Base-by-base conservation (phyloP, 2,113 vertebrate genomes). In the Sander vitreus region DNA sequence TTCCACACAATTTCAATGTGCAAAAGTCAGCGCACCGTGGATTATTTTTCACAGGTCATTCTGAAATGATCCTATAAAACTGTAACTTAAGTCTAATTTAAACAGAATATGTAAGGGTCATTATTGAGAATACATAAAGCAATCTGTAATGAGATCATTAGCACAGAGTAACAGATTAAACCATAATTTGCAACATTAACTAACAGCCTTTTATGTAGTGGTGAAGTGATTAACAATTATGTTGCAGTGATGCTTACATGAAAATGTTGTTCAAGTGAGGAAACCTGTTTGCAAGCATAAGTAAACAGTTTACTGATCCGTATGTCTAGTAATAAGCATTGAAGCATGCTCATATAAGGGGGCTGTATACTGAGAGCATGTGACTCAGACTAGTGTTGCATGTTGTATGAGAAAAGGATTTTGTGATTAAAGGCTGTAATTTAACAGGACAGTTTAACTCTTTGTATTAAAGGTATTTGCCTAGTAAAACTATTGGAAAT, bases 211-310 rank as follows among this genome's bases (percentile, higher is more conserved):
- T 66, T 39, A 66, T 58, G 39, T 25, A 18, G 57, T 11, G 16
- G 6, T 66, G 21, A 76, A 76, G 23, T 57, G 51, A 59, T 76
- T 62, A 74, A 19, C n/a, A 65, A 51, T 63, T 65, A 54, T 67
- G 63, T 21, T 50, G 14, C 57, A 70, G 9, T 69, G 23, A 50
- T 33, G 23, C 50, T 51, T 15, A 45, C 6, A 58, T 30, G 15
- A 39, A 39, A 60, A 73, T 54, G 3, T 36, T 30, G 21, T 27
- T 53, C 5, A 64, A 57, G 7, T 68, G 33, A 59, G 18, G 54
- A 59, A 6, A 48, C 10, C 23, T 30, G n/a, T 73, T 69, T 64
- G n/a, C 58, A 70, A 70, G 27, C 39, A 43, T 36, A 45, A 59
- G 30, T 36, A 18, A 18, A 33, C 43, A 6, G 30, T 15, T 76